These are phyloP conservation scores for Cinara cedri DNA, from an alignment of 2,888 invertebrate species.

Conservation along the genomic window DNA sequence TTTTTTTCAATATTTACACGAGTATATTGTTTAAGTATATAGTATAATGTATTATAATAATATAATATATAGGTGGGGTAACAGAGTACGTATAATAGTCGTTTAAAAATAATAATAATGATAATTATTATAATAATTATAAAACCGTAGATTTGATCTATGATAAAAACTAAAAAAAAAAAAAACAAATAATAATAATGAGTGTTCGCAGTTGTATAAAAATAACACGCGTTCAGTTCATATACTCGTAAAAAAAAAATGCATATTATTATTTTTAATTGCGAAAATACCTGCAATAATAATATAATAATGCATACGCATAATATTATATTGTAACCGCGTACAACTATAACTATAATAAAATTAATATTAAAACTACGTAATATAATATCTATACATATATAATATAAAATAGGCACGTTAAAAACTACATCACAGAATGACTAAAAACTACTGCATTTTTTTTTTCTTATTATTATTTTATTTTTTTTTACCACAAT, in stretches of 20 bases:
- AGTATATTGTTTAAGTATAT: background rate
- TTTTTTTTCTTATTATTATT: background rate
- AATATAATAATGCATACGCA: too few relatives aligned
- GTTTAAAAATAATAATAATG: background rate
- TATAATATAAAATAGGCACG: too few relatives aligned
- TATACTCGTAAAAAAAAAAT: background rate
- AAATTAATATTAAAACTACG: too few relatives aligned
- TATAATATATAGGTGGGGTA: conserved; percentile 29
- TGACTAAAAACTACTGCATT: conserved; percentile 28
- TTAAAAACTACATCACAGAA: conserved; percentile 52
- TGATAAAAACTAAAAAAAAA: conserved; percentile 9
- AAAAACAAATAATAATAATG: conserved; percentile 31
- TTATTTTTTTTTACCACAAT: background rate
- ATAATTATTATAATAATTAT: too few relatives aligned
- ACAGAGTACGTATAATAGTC: conserved; percentile 10
- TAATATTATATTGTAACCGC: too few relatives aligned
- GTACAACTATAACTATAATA: too few relatives aligned
- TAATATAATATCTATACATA: too few relatives aligned
- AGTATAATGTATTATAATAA: too few relatives aligned
- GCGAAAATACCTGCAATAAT: background rate
- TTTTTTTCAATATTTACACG: conserved; percentile 25
- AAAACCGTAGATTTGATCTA: too few relatives aligned
- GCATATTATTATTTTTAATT: background rate
- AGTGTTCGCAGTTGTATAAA: conserved; percentile 16
- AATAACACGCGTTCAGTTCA: background rate